A percentile compares a stretch with the other conserved stretches of the same genome.
These are phyloP conservation scores for Otolemur garnettii DNA, from an alignment of 2,113 vertebrate species.

Conservation along the genomic window DNA sequence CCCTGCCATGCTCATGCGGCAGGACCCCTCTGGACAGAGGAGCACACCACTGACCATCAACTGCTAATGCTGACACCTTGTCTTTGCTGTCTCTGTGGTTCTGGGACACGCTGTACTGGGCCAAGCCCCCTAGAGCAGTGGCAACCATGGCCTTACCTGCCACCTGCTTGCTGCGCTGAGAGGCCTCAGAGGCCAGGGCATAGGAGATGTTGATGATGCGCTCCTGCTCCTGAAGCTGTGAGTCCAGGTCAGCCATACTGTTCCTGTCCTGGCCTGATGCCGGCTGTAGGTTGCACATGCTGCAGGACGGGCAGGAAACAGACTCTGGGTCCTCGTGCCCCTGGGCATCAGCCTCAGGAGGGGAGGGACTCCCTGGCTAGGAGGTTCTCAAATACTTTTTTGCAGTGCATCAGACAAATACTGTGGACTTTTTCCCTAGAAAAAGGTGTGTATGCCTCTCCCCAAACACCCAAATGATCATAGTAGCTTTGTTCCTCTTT, in stretches of 20 bases:
- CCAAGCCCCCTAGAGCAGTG: neutral
- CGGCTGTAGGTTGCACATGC: constrained; percentile 93
- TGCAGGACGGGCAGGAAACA: constrained; percentile 80
- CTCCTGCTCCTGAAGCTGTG: constrained; percentile 95
- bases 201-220: constrained; percentile 98
- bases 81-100: neutral
- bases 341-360: rapidly evolving
- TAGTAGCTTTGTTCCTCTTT: neutral
- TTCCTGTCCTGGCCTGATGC: constrained; percentile 88
- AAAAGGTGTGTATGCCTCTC: neutral
- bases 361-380: neutral
- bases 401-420: neutral
- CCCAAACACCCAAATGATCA: neutral
- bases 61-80: neutral
- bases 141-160: constrained; percentile 90
- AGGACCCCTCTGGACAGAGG: neutral
- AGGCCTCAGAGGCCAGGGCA: constrained; percentile 97
- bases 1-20: neutral
- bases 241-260: constrained; percentile 90
- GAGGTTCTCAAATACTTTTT: neutral
- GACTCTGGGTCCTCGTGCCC: neutral
- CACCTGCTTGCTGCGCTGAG: constrained; percentile 97
- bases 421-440: neutral
- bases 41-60: neutral
- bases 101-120: neutral